These are phyloP conservation scores for Papilio glaucus DNA, from an alignment of 1,140 invertebrate genomes.

Conservation along the genomic window DNA sequence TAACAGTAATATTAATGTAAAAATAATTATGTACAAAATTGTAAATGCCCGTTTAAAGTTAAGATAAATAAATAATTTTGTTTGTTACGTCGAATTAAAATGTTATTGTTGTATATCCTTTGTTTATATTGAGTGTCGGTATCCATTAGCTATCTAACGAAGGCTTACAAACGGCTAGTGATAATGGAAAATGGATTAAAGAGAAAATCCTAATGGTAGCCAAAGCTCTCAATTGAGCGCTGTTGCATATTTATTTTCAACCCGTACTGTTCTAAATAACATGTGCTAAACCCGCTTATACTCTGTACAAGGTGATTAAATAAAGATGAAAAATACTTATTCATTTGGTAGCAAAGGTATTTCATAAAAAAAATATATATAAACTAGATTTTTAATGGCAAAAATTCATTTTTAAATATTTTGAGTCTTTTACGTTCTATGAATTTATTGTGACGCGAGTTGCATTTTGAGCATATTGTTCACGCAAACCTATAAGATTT, in stretches of 20 bases:
- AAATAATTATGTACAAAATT: too few relatives aligned
- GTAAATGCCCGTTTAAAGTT: not conserved
- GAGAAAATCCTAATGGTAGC: slow-evolving; percentile 19
- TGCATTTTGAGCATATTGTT: too few relatives aligned
- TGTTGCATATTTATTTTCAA: not conserved
- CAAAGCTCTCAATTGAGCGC: not conserved
- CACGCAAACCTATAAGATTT: too few relatives aligned
- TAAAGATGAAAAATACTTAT: not conserved
- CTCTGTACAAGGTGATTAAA: not conserved
- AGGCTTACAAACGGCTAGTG: slow-evolving; percentile 7
- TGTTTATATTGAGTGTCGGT: slow-evolving; percentile 1
- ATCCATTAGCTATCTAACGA: slow-evolving; percentile 14
- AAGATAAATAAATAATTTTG: not conserved
- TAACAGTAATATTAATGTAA: too few relatives aligned
- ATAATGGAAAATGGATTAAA: slow-evolving; percentile 26
- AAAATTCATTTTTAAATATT: too few relatives aligned
- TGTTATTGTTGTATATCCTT: not conserved
- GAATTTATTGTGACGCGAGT: too few relatives aligned
- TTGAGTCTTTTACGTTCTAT: too few relatives aligned
- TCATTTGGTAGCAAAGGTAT: too few relatives aligned
- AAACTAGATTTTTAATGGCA: not conserved
- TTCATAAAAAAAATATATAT: not conserved
- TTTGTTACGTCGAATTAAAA: not conserved
- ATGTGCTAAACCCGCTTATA: not conserved
- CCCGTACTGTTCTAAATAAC: not conserved